Evolutionary conservation across 1,140 invertebrate genomes (phyloP), one percentile per base, ranked within the genome.

Genomic region (Ooceraea biroi): DNA sequence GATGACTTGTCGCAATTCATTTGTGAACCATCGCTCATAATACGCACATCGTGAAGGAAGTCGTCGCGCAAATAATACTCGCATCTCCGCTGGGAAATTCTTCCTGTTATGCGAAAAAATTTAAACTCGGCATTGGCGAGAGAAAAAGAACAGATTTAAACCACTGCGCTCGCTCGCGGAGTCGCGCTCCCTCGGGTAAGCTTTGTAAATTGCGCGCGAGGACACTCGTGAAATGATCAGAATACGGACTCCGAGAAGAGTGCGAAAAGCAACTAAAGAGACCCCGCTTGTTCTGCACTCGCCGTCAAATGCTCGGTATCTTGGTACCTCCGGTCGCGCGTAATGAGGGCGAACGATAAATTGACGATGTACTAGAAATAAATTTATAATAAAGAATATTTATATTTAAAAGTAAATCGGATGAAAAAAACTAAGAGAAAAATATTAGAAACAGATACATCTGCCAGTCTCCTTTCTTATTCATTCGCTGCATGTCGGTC

Each of bases 141-240:
- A 30, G 17, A 17, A 27, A 12, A 36, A 27, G 17, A 27, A 3
- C 41, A 80, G 50, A 80, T 80, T 69, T 80, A 80, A n/a, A 68
- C 22, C 36, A n/a, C 10, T 68, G 30, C 36, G 8, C n/a, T 55
- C 19, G 22, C 63, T n/a, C n/a, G n/a, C n/a, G 12, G 44, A 63
- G 25, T 66, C 44, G n/a, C 50, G 5, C 17, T 68, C 36, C 50
- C 76, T 14, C 36, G 25, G 44, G 61, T 36, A 7, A 58, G 50
- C 36, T 69, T 69, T 58, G 63, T 44, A 78, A 78, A 78, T 78
- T 78, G 30, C 14, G 17, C 50, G 25, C 65, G 76, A 69, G 17
- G 50, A 46, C 41, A 69, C 27, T 80, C 48, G 22, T 25, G 11
- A 57, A 69, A 69, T 17, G 17, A 69, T 80, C 36, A 44, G 65